phyloP scores from a whole-genome alignment of 2,797 vertebrate genomes.

The Aselliscus stoliczkanus region DNA sequence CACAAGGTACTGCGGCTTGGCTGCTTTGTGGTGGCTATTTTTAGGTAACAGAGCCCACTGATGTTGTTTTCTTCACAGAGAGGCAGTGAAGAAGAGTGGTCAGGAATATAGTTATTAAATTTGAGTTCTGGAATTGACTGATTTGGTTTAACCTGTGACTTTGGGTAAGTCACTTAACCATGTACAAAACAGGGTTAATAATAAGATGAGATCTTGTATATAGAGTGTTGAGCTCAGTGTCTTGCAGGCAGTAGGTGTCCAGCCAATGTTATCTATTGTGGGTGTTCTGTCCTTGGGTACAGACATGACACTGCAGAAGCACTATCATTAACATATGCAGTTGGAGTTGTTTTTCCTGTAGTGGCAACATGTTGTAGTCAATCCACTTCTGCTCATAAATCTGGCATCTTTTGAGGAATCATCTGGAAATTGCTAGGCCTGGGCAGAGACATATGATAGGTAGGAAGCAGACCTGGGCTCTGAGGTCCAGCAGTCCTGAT shows the following conservation, averaged over 20 bases:
- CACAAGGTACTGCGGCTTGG: neutral
- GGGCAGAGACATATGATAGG: neutral
- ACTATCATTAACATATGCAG: neutral
- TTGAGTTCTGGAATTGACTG: neutral
- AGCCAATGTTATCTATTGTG: neutral
- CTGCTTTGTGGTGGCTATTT: neutral
- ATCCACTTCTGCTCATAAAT: neutral
- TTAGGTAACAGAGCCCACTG: neutral
- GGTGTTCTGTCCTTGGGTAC: neutral
- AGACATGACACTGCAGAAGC: neutral
- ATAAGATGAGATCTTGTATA: neutral
- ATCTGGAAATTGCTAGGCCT: neutral
- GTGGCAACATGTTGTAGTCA: neutral
- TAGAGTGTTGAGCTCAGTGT: neutral
- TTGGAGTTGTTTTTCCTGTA: neutral
- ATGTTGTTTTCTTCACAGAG: neutral
- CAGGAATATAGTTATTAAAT: neutral
- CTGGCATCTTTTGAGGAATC: neutral
- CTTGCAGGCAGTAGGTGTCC: neutral
- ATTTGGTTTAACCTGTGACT: neutral
- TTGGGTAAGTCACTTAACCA: neutral
- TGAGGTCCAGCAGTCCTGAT: neutral
- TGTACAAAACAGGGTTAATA: neutral
- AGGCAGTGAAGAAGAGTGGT: neutral
- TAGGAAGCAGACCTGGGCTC: neutral